Evolutionary conservation across 2,888 invertebrate species (phyloP).

Genomic region (Cantharis lateralis): DNA sequence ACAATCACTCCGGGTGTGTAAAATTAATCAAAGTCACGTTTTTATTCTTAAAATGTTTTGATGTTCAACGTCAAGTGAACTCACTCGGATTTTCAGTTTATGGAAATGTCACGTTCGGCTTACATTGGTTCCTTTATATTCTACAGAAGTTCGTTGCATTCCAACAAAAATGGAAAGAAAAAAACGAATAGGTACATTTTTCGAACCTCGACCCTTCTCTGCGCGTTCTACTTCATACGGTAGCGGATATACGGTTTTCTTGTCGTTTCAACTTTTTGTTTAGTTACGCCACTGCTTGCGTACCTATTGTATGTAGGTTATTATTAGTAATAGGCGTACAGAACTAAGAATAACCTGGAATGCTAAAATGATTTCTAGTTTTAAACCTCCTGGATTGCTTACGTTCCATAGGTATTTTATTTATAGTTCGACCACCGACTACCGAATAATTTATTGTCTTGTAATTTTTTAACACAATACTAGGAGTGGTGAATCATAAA

Average conservation of each 20-base stretch:
- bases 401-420: neutral
- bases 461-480: no score
- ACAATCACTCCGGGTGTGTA: neutral
- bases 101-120: neutral
- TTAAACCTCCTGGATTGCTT: neutral
- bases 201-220: no score
- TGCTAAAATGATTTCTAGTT: neutral
- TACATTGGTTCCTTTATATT: neutral
- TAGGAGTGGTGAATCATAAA: no score
- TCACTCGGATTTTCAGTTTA: neutral
- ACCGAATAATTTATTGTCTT: neutral
- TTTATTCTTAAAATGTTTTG: neutral
- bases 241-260: no score
- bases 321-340: neutral
- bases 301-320: neutral
- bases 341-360: neutral
- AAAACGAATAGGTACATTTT: no score
- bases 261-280: neutral
- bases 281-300: neutral
- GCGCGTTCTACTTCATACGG: no score
- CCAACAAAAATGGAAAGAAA: neutral
- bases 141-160: neutral
- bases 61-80: neutral
- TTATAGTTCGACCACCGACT: slow-evolving; percentile 1
- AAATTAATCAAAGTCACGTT: neutral